Base-by-base conservation (phyloP, 2,113 vertebrate species). In the Phaethon lepturus region DNA sequence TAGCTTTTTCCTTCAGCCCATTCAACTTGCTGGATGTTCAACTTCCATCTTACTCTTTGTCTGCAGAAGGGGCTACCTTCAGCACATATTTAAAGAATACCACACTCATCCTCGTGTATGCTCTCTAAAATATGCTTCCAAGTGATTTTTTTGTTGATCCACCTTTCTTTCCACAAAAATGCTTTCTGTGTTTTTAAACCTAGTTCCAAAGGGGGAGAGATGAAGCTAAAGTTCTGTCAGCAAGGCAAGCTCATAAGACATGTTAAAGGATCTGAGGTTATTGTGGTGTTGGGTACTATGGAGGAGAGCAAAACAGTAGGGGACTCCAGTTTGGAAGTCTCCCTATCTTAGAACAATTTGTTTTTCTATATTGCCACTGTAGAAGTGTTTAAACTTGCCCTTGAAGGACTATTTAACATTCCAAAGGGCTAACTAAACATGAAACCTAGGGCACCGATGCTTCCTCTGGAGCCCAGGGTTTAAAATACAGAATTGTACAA, bases 91-190 rank as follows among this genome's bases (percentile, higher is more conserved):
- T 84, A 47, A 87, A 81, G 63, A 53, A 49, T 29, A 29, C 66
- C 7, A 44, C 3, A 13, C 9, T 4, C 7, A 71, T 86, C 17
- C 11, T 82, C 9, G 1, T 3, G 2, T 77, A 87, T 3, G 1
- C 9, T 73, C 4, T 74, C 35, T 35, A 33, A 78, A 90, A 81
- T 18, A 50, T 44, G 9, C 35, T 73, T 73, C 44, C 35, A 73
- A 33, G 38, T 68, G 6, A 35, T 17, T 72, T 55, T 49, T 74
- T 55, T 67, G 12, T 59, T 76, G 28, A 77, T 69, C 33, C 13
- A 31, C 6, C 7, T 14, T 89, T 82, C 31, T 68, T 94, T 63
- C 62, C 8, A 23, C 45, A 87, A 12, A 89, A 75, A 12, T 33
- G 7, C 24, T 58, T 88, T 86, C 16, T 76, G 5, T 55, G 26